A percentile compares a stretch with the other conserved stretches of the same genome.
Conservation (phyloP, 1,140 invertebrate species). For the Pogonognathellus flavescens region DNA sequence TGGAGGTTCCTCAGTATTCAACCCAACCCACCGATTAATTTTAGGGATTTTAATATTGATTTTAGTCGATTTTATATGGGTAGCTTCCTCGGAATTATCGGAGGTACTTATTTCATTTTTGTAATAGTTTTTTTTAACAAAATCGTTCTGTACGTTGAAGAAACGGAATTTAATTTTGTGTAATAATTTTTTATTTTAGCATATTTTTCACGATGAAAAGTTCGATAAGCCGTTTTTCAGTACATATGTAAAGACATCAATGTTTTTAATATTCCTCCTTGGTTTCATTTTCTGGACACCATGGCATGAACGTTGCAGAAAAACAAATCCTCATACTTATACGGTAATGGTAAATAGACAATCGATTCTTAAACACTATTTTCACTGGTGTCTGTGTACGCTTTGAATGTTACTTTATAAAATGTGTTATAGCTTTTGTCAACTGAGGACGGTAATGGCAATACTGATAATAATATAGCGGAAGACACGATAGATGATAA, state of each 20-base stretch:
- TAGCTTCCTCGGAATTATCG: conserved; percentile 86
- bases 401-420: not conserved
- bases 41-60: conserved; percentile 83
- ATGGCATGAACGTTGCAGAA: conserved; percentile 82
- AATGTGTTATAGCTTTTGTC: conserved; percentile 50
- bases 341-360: conserved; percentile 71
- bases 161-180: no score
- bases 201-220: conserved; percentile 83
- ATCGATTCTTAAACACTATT: not conserved
- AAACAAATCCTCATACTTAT: conserved; percentile 76
- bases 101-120: conserved; percentile 75
- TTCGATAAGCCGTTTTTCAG: conserved; percentile 91
- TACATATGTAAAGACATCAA: conserved; percentile 88
- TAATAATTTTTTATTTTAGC: conserved; percentile 75
- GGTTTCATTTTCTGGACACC: conserved; percentile 86
- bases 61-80: conserved; percentile 89
- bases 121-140: not conserved
- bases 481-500: conserved; percentile 62
- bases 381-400: not conserved
- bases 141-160: no score
- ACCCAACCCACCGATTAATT: conserved; percentile 77
- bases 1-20: conserved; percentile 50
- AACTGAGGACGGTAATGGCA: conserved; percentile 57
- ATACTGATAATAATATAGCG: conserved; percentile 25
- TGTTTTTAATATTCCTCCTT: conserved; percentile 87